Percentiles rank a stretch among this genome's conserved stretches.
These are phyloP conservation scores for Protonemura montana DNA, from an alignment of 2,888 invertebrate species.

Conservation along the genomic window DNA sequence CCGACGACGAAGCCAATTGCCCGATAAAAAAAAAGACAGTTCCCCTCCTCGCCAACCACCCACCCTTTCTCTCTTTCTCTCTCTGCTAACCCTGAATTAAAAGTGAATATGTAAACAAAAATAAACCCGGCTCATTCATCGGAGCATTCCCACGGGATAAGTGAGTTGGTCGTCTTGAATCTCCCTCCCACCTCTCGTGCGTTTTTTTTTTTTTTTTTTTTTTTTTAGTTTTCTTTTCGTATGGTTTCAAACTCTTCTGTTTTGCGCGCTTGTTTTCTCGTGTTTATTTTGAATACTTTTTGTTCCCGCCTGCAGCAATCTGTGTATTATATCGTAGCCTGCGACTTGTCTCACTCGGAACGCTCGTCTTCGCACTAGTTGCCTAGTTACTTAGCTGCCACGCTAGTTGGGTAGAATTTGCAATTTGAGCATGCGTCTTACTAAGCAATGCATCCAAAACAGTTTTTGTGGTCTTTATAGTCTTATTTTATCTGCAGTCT, in stretches of 20 bases:
- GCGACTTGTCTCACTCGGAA: not conserved
- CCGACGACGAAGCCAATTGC: no score
- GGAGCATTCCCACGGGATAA: not conserved
- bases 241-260: not conserved
- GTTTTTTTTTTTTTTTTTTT: no score
- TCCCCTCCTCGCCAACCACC: not conserved
- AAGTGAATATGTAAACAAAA: not conserved
- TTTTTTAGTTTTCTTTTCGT: not conserved
- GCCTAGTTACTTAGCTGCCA: not conserved
- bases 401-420: not conserved
- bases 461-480: not conserved
- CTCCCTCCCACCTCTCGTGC: not conserved
- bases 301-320: not conserved
- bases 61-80: not conserved
- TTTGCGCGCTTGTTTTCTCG: not conserved
- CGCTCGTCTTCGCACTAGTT: not conserved
- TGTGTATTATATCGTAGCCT: not conserved
- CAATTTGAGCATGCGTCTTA: not conserved
- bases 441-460: not conserved
- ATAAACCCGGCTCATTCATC: not conserved
- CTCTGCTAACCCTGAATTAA: not conserved
- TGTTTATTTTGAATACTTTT: not conserved
- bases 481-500: constrained; percentile 19
- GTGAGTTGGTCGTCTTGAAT: not conserved
- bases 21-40: no score